Percentiles rank a stretch among this genome's conserved stretches.
These are phyloP conservation scores for Chrysotoxum bicinctum DNA, from an alignment of 2,888 invertebrate species.

Conservation along the genomic window DNA sequence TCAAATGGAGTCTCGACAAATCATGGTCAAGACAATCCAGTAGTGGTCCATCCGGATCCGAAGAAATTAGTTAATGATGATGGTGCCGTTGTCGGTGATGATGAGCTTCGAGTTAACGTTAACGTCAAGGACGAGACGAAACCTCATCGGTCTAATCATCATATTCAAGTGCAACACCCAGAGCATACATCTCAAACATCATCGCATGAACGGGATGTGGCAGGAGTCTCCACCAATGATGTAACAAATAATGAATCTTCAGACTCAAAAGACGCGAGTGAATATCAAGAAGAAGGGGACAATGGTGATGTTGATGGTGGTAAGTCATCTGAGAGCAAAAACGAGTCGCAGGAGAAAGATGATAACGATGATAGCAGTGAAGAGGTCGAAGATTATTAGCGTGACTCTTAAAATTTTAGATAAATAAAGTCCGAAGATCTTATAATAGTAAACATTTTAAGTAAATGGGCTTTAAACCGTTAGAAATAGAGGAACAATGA, in stretches of 20 bases:
- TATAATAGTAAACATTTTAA: background rate
- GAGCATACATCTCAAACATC: constrained; percentile 16
- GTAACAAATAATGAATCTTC: constrained; percentile 42
- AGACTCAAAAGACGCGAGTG: constrained; percentile 54
- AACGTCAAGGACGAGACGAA: constrained; percentile 61
- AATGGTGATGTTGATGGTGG: constrained; percentile 15
- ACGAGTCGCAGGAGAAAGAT: constrained; percentile 35
- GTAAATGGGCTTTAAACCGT: background rate
- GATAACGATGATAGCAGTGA: constrained; percentile 19
- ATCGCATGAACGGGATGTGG: constrained; percentile 72
- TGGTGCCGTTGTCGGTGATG: constrained; percentile 16
- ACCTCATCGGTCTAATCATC: constrained; percentile 40
- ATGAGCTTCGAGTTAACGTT: constrained; percentile 34
- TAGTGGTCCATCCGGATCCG: constrained; percentile 58
- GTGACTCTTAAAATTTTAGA: background rate
- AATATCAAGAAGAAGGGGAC: constrained; percentile 56
- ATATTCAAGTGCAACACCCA: constrained; percentile 72
- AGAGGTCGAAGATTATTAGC: constrained; percentile 34
- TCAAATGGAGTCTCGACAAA: constrained; percentile 78
- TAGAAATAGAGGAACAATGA: background rate
- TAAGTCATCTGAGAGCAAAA: constrained; percentile 14
- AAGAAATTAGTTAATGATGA: constrained; percentile 39
- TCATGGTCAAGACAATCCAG: constrained; percentile 76
- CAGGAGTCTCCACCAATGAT: constrained; percentile 47
- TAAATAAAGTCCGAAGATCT: constrained; percentile 12